Evolutionary conservation across 2,113 vertebrate species (phyloP).

Genomic region (Macaca mulatta): DNA sequence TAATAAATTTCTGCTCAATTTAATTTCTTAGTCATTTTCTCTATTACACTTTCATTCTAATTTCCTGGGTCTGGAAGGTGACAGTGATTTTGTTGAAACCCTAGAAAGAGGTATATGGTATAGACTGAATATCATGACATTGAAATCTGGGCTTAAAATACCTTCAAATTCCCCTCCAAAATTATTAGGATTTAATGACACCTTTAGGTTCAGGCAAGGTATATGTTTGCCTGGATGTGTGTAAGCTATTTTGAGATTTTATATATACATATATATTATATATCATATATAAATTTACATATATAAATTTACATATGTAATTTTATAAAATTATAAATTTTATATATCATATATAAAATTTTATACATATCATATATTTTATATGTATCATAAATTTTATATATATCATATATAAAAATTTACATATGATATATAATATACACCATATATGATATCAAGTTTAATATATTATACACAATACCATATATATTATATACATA

Average conservation of each 20-base stretch:
- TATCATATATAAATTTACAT: too few relatives aligned
- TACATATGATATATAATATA: too few relatives aligned
- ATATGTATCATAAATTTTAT: too few relatives aligned
- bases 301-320: too few relatives aligned
- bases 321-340: too few relatives aligned
- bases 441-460: background rate
- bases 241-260: background rate
- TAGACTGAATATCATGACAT: background rate
- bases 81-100: background rate
- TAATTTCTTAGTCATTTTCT: background rate
- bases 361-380: too few relatives aligned
- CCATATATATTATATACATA: background rate
- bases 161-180: background rate
- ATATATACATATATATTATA: background rate
- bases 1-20: background rate
- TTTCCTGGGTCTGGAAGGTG: background rate
- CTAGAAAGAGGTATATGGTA: background rate
- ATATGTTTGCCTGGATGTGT: background rate
- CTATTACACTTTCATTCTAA: background rate
- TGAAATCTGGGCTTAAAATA: background rate
- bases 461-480: too few relatives aligned
- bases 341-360: too few relatives aligned
- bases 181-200: background rate
- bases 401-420: too few relatives aligned
- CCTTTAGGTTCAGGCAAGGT: background rate